These are phyloP conservation scores for Rhagonycha lutea DNA, from an alignment of 2,888 invertebrate species.

Conservation along the genomic window DNA sequence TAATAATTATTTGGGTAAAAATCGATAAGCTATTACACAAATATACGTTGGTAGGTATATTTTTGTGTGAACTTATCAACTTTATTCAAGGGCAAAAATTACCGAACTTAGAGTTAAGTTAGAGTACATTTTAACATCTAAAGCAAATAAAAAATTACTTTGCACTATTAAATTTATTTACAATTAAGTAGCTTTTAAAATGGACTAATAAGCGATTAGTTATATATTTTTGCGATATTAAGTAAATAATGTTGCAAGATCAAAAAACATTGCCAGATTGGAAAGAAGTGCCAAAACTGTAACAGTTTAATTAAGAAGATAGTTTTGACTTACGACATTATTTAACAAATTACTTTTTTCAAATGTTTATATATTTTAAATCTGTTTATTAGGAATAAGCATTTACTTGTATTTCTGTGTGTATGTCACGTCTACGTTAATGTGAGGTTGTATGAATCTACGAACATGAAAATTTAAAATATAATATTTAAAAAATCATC, in stretches of 20 bases:
- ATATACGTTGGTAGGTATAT: background rate
- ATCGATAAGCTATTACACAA: background rate
- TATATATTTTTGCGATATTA: background rate
- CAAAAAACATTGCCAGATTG: conserved; percentile 12
- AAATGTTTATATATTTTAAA: conserved; percentile 11
- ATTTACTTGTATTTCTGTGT: conserved; percentile 55
- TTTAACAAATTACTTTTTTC: background rate
- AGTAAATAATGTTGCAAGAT: conserved; percentile 10
- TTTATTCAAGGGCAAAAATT: conserved; percentile 22
- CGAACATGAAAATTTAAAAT: conserved; percentile 54
- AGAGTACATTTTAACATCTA: conserved; percentile 14
- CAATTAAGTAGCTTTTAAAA: background rate
- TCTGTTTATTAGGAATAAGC: conserved; percentile 38
- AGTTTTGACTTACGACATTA: conserved; percentile 9
- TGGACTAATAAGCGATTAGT: background rate
- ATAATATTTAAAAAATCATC: conserved; percentile 39
- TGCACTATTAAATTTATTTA: background rate
- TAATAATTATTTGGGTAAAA: conserved; percentile 11
- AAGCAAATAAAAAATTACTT: background rate
- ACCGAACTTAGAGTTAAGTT: conserved; percentile 34
- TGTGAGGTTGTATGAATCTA: conserved; percentile 55
- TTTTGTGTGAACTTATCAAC: conserved; percentile 25
- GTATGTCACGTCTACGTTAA: conserved; percentile 54
- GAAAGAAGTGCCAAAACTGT: conserved; percentile 30
- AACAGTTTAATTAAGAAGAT: conserved; percentile 8